A percentile compares a stretch with the other conserved stretches of the same genome.
phyloP scores from a whole-genome alignment of 1,140 invertebrate genomes.

The Zaprionus nigranus region DNA sequence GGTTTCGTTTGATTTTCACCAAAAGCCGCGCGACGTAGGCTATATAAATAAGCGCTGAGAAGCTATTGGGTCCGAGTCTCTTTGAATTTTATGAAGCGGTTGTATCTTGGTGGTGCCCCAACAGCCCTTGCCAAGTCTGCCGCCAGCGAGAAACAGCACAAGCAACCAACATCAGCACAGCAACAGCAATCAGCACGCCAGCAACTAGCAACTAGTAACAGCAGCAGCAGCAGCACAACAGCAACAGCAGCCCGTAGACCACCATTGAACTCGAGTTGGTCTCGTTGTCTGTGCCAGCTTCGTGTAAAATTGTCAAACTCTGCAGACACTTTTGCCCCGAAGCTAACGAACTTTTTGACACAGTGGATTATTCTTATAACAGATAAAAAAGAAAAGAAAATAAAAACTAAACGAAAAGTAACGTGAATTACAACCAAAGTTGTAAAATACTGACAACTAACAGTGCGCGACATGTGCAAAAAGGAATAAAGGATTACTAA shows the following conservation, averaged over 20 bases:
- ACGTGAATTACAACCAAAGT: constrained; percentile 23
- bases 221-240: constrained; percentile 35
- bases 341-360: constrained; percentile 60
- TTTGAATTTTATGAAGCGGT: constrained; percentile 85
- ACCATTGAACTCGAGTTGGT: constrained; percentile 36
- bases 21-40: constrained; percentile 82
- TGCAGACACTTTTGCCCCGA: constrained; percentile 49
- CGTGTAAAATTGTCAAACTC: constrained; percentile 52
- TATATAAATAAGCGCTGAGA: constrained; percentile 84
- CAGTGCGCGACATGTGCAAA: constrained; percentile 71
- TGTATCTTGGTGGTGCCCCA: constrained; percentile 81
- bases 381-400: constrained; percentile 13
- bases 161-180: constrained; percentile 43
- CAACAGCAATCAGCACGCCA: constrained; percentile 32
- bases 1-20: constrained; percentile 69
- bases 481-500: constrained; percentile 47
- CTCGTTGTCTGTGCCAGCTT: constrained; percentile 41
- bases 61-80: constrained; percentile 84
- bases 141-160: constrained; percentile 37
- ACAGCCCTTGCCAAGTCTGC: constrained; percentile 52
- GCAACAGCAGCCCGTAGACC: constrained; percentile 22
- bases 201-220: constrained; percentile 39
- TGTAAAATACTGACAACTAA: constrained; percentile 21
- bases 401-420: constrained; percentile 22
- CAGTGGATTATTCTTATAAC: constrained; percentile 65